These are phyloP conservation scores for Deilephila porcellus DNA, from an alignment of 2,888 invertebrate species.

Conservation along the genomic window DNA sequence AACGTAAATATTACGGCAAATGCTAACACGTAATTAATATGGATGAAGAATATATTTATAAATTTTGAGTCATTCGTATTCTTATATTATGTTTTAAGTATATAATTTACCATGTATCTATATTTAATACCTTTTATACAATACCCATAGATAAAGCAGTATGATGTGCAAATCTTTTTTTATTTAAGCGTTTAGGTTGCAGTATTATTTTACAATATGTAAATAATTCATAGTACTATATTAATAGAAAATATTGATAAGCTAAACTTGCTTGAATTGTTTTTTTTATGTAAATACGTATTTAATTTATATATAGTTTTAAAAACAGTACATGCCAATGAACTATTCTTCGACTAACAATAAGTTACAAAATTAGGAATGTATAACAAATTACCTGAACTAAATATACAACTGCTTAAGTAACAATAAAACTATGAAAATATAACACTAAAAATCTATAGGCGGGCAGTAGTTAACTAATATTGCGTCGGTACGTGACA, in stretches of 20 bases:
- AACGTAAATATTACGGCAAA: not conserved
- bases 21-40: not conserved
- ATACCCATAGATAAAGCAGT: too few relatives aligned
- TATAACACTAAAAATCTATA: constrained; percentile 10
- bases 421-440: not conserved
- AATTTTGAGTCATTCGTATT: too few relatives aligned
- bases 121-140: too few relatives aligned
- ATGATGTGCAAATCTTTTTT: too few relatives aligned
- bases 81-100: too few relatives aligned
- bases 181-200: too few relatives aligned
- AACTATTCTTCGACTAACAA: constrained; percentile 26
- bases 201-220: too few relatives aligned
- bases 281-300: not conserved
- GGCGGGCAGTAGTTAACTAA: constrained; percentile 18
- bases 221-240: too few relatives aligned
- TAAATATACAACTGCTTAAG: not conserved
- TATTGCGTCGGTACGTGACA: constrained; percentile 6
- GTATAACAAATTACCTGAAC: not conserved
- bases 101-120: too few relatives aligned
- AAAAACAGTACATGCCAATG: constrained; percentile 30
- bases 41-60: too few relatives aligned
- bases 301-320: not conserved
- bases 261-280: not conserved
- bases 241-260: not conserved
- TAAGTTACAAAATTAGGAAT: not conserved